Percentiles rank a stretch among this genome's conserved stretches.
These are phyloP conservation scores for Erebia ligea DNA, from an alignment of 2,888 invertebrate genomes.

Conservation along the genomic window DNA sequence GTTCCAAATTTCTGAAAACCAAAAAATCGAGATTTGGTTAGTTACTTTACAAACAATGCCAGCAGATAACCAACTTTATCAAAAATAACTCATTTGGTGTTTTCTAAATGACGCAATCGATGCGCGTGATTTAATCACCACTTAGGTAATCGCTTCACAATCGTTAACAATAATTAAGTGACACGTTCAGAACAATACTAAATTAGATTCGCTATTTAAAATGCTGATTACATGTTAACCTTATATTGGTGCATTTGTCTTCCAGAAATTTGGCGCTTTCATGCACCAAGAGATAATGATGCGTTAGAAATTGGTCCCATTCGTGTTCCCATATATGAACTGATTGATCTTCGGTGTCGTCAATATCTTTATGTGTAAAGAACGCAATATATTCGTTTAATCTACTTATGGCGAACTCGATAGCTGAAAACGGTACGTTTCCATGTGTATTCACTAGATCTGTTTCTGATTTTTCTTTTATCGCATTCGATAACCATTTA, in stretches of 20 bases:
- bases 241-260: conserved; percentile 64
- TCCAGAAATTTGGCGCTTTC: conserved; percentile 81
- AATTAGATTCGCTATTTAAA: conserved; percentile 2
- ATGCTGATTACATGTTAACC: conserved; percentile 50
- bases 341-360: conserved; percentile 86
- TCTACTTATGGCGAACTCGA: conserved; percentile 92
- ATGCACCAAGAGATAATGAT: conserved; percentile 87
- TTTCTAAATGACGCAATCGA: conserved; percentile 21
- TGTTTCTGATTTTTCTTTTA: conserved; percentile 81
- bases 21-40: not conserved
- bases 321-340: conserved; percentile 91
- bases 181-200: not conserved
- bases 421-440: conserved; percentile 88
- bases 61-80: not conserved
- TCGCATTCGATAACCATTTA: conserved; percentile 87
- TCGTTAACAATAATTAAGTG: conserved; percentile 5
- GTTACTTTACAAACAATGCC: conserved; percentile 4
- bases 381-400: conserved; percentile 90
- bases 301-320: conserved; percentile 93
- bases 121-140: conserved; percentile 25
- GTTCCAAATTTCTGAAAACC: conserved; percentile 71
- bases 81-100: conserved; percentile 18
- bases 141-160: conserved; percentile 25
- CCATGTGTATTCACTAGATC: conserved; percentile 82
- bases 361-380: conserved; percentile 89